These are phyloP conservation scores for Hippocampus kuda DNA, from an alignment of 2,797 vertebrate genomes.

Conservation along the genomic window DNA sequence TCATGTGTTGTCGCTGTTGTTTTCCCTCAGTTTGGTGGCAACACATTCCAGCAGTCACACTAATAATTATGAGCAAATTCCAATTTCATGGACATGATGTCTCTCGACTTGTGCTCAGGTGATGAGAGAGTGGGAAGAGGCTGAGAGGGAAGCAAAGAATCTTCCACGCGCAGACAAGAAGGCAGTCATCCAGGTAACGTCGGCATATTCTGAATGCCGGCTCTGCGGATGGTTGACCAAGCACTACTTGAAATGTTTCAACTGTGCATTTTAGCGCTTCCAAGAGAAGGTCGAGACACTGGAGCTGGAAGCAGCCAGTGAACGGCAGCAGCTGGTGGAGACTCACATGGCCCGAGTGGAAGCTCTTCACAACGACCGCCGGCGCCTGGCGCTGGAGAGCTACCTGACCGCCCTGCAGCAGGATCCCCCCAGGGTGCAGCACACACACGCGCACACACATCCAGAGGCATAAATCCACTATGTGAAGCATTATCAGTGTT, in stretches of 20 bases:
- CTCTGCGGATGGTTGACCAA: no score
- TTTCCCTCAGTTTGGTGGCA: neutral
- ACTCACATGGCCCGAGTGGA: constrained; percentile 97
- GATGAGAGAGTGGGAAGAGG: constrained; percentile 98
- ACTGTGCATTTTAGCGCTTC: constrained; percentile 73
- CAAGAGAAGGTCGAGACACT: constrained; percentile 95
- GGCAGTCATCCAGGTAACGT: constrained; percentile 88
- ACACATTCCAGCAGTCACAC: neutral
- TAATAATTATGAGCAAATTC: neutral
- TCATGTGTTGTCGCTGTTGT: neutral
- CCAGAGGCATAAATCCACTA: neutral
- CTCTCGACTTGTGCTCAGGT: constrained; percentile 65
- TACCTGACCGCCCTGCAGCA: constrained; percentile 91
- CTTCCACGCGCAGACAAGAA: constrained; percentile 93
- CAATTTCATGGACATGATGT: neutral
- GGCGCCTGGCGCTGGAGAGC: constrained; percentile 89
- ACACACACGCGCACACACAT: neutral
- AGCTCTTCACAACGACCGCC: constrained; percentile 90
- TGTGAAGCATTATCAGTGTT: neutral
- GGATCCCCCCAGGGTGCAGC: constrained; percentile 74
- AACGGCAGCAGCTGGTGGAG: constrained; percentile 93
- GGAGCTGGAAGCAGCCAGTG: constrained; percentile 92
- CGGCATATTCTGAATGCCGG: neutral
- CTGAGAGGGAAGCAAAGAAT: constrained; percentile 90
- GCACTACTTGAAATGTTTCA: neutral